Conservation (phyloP, 2,113 vertebrate species). For the Brachionichthys hirsutus region DNA sequence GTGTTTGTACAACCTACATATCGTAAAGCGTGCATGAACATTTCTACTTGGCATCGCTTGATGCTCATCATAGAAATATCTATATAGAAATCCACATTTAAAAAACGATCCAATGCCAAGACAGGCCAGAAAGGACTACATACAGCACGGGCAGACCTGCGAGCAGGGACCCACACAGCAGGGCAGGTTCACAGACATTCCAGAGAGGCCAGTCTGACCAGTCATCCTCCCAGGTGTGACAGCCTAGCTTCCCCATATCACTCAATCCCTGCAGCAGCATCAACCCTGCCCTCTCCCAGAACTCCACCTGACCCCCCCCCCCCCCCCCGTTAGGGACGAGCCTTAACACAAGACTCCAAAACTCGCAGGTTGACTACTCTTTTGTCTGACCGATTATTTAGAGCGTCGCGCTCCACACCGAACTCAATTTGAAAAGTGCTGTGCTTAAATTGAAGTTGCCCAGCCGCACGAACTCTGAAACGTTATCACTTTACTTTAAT, state of each 20-base stretch:
- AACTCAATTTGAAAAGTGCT: slow-evolving; percentile 22
- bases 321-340: neutral
- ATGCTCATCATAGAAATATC: no score
- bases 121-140: slow-evolving; percentile 16
- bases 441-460: neutral
- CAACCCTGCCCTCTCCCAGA: slow-evolving; percentile 30
- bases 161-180: neutral
- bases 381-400: neutral
- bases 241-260: slow-evolving; percentile 43
- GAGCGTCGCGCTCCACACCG: neutral
- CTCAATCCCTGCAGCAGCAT: slow-evolving; percentile 33
- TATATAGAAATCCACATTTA: no score
- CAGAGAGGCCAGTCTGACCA: slow-evolving; percentile 54
- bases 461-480: neutral
- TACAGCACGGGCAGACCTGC: slow-evolving; percentile 76
- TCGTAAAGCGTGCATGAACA: no score
- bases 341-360: neutral
- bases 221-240: slow-evolving; percentile 68
- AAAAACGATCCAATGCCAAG: no score
- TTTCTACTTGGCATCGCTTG: no score
- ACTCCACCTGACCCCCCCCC: neutral
- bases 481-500: no score
- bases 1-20: no score
- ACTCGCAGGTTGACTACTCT: neutral
- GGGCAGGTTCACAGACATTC: slow-evolving; percentile 63